These are phyloP conservation scores for Cololabis saira DNA, from an alignment of 2,113 vertebrate species.

Conservation along the genomic window DNA sequence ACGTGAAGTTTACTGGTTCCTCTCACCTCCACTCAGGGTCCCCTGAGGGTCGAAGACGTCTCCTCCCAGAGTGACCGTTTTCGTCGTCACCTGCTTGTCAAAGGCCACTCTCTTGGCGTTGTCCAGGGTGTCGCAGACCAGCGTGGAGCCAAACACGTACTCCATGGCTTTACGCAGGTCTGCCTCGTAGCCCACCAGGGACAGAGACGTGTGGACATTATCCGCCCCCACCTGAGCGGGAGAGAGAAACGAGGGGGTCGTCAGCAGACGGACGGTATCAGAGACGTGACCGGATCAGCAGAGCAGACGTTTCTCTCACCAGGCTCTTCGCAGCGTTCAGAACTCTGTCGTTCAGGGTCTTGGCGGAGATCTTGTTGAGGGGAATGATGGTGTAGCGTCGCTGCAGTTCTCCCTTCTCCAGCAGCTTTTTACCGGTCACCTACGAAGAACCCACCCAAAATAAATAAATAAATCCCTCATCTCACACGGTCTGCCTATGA, in stretches of 20 bases:
- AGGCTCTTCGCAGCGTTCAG: conserved; percentile 85
- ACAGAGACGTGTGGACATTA: conserved; percentile 89
- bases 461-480: conserved; percentile 5
- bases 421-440: conserved; percentile 92
- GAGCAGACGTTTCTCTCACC: conserved; percentile 78
- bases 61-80: conserved; percentile 91
- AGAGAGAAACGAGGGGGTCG: too few relatives aligned
- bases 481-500: background rate
- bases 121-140: conserved; percentile 91
- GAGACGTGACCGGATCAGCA: background rate
- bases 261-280: too few relatives aligned
- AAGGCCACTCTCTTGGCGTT: conserved; percentile 95
- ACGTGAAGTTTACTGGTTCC: background rate
- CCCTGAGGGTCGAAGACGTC: conserved; percentile 95
- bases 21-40: conserved; percentile 92
- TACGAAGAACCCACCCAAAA: conserved; percentile 66
- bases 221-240: conserved; percentile 81
- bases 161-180: conserved; percentile 96
- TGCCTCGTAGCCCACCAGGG: conserved; percentile 85
- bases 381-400: conserved; percentile 94
- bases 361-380: conserved; percentile 93
- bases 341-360: conserved; percentile 76
- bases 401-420: conserved; percentile 91
- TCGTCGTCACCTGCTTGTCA: conserved; percentile 89
- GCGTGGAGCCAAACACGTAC: conserved; percentile 92